Percentiles rank a stretch among this genome's conserved stretches.
Conservation (phyloP, 2,797 vertebrate genomes). For the Falco peregrinus region DNA sequence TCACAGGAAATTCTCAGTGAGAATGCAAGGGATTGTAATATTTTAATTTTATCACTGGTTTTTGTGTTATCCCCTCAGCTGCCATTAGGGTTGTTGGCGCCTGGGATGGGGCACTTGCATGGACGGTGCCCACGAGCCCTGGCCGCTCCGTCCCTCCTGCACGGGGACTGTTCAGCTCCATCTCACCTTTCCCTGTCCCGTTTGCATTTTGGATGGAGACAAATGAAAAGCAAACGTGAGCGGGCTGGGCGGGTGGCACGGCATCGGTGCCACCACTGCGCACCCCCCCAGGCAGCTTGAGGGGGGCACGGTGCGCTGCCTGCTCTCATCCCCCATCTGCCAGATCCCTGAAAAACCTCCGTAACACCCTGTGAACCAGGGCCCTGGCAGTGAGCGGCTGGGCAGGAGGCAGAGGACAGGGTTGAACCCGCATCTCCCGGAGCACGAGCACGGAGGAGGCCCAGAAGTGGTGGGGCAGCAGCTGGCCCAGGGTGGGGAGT, state of each 20-base stretch:
- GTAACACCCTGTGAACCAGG: rapidly evolving
- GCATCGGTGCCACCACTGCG: rapidly evolving
- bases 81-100: neutral
- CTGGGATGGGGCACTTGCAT: neutral
- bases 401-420: neutral
- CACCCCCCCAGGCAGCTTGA: rapidly evolving
- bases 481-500: neutral
- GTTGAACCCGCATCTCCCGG: rapidly evolving
- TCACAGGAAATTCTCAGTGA: neutral
- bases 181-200: neutral
- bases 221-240: neutral
- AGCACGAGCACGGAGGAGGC: rapidly evolving
- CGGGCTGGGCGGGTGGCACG: neutral
- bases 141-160: rapidly evolving
- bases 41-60: neutral
- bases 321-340: neutral
- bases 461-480: neutral
- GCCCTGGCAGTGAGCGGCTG: rapidly evolving
- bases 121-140: rapidly evolving
- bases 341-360: neutral
- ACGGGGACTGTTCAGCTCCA: rapidly evolving
- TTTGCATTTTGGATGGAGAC: neutral
- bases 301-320: rapidly evolving
- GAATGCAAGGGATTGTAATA: neutral
- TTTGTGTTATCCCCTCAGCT: neutral